Evolutionary conservation across 2,797 vertebrate genomes (phyloP), one percentile per base, ranked within the genome.

Genomic region (Catostomus latipinnis): DNA sequence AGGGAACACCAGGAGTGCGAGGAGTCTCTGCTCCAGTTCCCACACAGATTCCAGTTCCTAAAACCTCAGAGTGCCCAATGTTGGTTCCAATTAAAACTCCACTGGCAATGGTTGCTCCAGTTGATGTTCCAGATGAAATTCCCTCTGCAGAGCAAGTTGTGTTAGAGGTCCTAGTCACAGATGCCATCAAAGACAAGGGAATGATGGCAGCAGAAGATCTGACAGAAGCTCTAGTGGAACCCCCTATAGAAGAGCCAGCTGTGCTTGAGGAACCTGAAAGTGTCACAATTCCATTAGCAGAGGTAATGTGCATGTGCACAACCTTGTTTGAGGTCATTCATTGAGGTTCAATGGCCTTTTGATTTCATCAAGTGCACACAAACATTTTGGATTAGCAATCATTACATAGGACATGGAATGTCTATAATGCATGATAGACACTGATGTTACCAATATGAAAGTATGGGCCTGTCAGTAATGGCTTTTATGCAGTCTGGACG

Each of bases 1-100:
- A 92, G 83, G 82, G 89, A 0, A 82, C 86, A 34, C 86, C 90
- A 0, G 88, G 75, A 5, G 85, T 91, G 5, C 85, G 88, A 22
- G 89, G 85, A 4, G 50, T 87, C 48, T 85, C 83, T 18, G 67
- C 80, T 1, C 90, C 90, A 12, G 89, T 89, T 57, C 58, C 71
- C 74, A 76, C 77, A 45, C 56, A 2, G n/a, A 6, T 65, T 89
- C 87, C 52, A 70, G 5, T 56, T 13, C 5, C 22, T 22, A 78
- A 81, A 74, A 16, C 54, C 45, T 18, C 54, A 46, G 6, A 71
- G 22, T 18, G 52, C 50, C 43, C 67, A 0, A 48, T 71, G 13
- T 8, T 6, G 1, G 46, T 50, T 65, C 11, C 18, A 34, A 68
- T 45, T 8, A 11, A 48, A 84, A 88, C 86, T 82, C 60, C 7